Evolutionary conservation across 2,113 vertebrate species (phyloP).

Genomic region (Psephotus haematonotus): DNA sequence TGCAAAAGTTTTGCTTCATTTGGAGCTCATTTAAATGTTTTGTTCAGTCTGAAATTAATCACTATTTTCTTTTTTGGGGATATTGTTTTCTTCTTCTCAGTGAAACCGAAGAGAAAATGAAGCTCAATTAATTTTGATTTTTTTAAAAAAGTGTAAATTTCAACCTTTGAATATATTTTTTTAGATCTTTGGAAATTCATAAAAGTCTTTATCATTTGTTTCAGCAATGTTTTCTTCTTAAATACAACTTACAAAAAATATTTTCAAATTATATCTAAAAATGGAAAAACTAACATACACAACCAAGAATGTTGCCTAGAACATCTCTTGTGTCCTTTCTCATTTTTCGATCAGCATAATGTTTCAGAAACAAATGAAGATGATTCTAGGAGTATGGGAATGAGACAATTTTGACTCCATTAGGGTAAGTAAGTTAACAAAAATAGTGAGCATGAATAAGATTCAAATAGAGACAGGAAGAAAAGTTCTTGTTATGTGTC

Average conservation of each 20-base stretch:
- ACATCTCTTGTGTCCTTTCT: background rate
- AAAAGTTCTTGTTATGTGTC: constrained; percentile 35
- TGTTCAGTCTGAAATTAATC: background rate
- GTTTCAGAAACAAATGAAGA: background rate
- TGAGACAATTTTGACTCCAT: background rate
- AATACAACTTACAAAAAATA: background rate
- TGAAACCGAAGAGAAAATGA: background rate
- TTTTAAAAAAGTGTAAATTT: background rate
- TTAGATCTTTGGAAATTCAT: background rate
- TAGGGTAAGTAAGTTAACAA: constrained; percentile 7
- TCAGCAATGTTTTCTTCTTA: background rate
- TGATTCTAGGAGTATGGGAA: background rate
- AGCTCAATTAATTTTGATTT: background rate
- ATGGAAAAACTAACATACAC: background rate
- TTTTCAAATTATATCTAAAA: background rate
- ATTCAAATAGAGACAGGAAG: background rate
- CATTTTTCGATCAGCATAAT: background rate
- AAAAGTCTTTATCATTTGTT: background rate
- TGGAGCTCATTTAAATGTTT: background rate
- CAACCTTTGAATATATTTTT: background rate
- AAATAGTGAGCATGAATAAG: background rate
- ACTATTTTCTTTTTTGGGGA: background rate
- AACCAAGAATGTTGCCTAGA: background rate
- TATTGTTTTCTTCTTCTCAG: background rate
- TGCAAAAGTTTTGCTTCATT: background rate